phyloP scores from a whole-genome alignment of 2,797 vertebrate genomes.

The Myotis findleyi region DNA sequence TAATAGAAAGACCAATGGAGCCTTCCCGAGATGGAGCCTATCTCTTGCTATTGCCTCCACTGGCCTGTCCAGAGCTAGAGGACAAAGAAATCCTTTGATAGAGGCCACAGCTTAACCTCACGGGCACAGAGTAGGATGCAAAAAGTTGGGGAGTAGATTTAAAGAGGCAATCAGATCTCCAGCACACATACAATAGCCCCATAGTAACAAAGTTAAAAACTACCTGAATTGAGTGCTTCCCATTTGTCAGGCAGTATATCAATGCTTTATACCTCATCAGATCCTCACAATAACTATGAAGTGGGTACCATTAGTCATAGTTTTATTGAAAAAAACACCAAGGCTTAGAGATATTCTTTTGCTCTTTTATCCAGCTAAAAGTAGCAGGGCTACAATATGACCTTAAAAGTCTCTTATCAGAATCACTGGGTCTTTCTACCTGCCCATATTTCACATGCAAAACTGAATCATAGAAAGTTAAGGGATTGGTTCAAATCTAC shows the following conservation, averaged over 20 bases:
- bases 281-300: not conserved
- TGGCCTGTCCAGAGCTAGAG: not conserved
- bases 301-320: not conserved
- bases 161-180: not conserved
- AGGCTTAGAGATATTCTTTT: not conserved
- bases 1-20: not conserved
- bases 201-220: not conserved
- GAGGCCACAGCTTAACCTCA: not conserved
- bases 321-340: not conserved
- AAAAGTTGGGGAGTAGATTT: not conserved
- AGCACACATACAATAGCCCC: not conserved
- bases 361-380: not conserved
- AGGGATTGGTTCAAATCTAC: not conserved
- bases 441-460: conserved; percentile 14
- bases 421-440: not conserved
- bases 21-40: not conserved
- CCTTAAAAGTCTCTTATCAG: not conserved
- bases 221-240: not conserved
- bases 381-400: not conserved
- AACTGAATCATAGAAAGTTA: not conserved
- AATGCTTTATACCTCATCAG: not conserved
- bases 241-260: not conserved
- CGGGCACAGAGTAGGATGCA: not conserved
- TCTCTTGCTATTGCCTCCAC: not conserved
- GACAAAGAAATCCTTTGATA: not conserved